Base-by-base conservation (phyloP, 2,113 vertebrate species). In the Pristiophorus japonicus region DNA sequence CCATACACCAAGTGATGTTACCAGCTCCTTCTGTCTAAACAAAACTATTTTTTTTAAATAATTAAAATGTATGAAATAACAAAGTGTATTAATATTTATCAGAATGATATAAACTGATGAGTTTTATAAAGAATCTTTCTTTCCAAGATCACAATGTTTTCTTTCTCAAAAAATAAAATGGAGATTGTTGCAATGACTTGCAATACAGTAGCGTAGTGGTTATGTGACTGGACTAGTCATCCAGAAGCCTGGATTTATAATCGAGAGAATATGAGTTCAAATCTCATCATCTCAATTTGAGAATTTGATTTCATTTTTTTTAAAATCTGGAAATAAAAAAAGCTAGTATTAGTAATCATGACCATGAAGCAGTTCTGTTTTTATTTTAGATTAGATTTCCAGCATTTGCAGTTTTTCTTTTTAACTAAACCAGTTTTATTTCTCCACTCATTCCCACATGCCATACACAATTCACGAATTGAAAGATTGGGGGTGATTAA, bases 311-410 rank as follows among this genome's bases (percentile, higher is more conserved):
- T n/a, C n/a, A 42, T 12, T 51, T 51, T 51, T 51, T 51, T 51
- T 51, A 2, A 51, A 78, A 78, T 78, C 38, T 78, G n/a, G n/a
- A 78, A 78, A 42, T 5, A 38, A 38, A 78, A 78, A 78, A 78
- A 78, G 75, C 38, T 78, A 14, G n/a, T 38, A 38, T 38, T 78
- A 2, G 12, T 42, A 78, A 16, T 16, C 38, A 78, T 11, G 16
- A 78, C n/a, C 75, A 78, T 18, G 14, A 78, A 78, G n/a, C 11
- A 78, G n/a, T 78, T 14, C 14, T 38, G 73, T 67, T 78, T 78
- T 78, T 78, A 73, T n/a, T 78, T 78, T 78, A 78, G n/a, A 78
- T 78, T 78, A 78, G n/a, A 78, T 78, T 78, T 78, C 75, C 75
- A 78, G 38, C n/a, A 78, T 78, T 18, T 78, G n/a, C 75, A 78